Conservation (phyloP, 2,888 invertebrate species). For the Cremastobaeus sp. region DNA sequence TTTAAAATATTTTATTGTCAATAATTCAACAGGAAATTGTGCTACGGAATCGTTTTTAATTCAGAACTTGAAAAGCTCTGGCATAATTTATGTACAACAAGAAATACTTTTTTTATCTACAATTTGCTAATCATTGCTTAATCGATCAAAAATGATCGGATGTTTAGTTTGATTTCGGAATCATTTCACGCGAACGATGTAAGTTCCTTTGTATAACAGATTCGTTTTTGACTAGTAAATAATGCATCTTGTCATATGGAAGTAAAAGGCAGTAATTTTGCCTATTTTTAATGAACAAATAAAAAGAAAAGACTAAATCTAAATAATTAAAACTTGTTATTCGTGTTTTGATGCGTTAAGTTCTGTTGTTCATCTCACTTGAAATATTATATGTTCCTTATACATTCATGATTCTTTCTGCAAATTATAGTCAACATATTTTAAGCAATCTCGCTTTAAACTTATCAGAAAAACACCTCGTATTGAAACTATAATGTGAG, state of each 20-base stretch:
- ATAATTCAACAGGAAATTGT: slow-evolving; percentile 48
- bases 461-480: too few relatives aligned
- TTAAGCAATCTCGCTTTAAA: too few relatives aligned
- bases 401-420: too few relatives aligned
- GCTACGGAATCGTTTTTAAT: slow-evolving; percentile 35
- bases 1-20: slow-evolving; percentile 39
- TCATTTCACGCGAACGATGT: slow-evolving; percentile 12
- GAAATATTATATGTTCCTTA: too few relatives aligned
- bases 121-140: slow-evolving; percentile 34
- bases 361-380: too few relatives aligned
- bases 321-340: too few relatives aligned
- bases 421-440: too few relatives aligned
- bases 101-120: slow-evolving; percentile 38
- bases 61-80: slow-evolving; percentile 7
- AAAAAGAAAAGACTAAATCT: not conserved
- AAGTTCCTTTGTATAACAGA: slow-evolving; percentile 25
- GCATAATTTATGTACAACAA: slow-evolving; percentile 45
- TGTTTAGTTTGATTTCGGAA: slow-evolving; percentile 31
- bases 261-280: not conserved
- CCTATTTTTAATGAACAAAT: not conserved
- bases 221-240: slow-evolving; percentile 40
- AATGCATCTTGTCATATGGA: slow-evolving; percentile 16
- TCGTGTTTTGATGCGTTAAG: too few relatives aligned
- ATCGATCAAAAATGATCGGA: slow-evolving; percentile 32
- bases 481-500: too few relatives aligned